These are phyloP conservation scores for Crotalus helleri DNA, from an alignment of 2,113 vertebrate species.

Conservation along the genomic window DNA sequence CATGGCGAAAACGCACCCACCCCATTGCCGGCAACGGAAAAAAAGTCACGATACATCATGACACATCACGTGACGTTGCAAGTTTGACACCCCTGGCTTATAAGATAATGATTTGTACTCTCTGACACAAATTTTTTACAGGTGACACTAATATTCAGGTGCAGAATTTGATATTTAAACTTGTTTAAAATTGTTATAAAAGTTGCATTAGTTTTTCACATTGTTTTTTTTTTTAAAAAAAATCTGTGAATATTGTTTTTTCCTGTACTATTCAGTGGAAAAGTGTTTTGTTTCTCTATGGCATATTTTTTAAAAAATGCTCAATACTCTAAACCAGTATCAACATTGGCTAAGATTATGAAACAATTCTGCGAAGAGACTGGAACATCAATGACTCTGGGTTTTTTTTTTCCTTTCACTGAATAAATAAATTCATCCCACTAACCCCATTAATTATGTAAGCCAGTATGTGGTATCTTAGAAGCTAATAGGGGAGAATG, in stretches of 20 bases:
- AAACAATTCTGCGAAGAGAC: background rate
- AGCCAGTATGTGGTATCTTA: background rate
- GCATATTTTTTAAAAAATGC: background rate
- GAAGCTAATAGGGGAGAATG: background rate
- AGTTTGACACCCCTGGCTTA: too few species aligned
- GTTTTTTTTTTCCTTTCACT: background rate
- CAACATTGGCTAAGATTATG: background rate
- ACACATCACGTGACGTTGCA: too few species aligned
- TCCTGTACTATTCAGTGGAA: background rate
- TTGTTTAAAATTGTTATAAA: background rate
- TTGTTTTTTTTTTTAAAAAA: background rate
- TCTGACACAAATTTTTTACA: background rate
- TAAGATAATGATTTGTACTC: background rate
- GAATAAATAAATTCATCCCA: background rate
- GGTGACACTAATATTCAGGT: background rate
- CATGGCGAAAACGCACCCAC: too few species aligned
- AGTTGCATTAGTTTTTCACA: background rate
- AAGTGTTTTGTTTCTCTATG: background rate
- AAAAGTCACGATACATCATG: too few species aligned
- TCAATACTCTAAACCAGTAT: background rate
- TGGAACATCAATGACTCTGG: background rate
- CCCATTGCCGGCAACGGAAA: too few species aligned
- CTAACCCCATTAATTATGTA: background rate
- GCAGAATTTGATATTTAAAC: background rate
- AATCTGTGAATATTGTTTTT: background rate